Percentiles rank a stretch among this genome's conserved stretches.
Evolutionary conservation across 2,888 invertebrate species (phyloP).

Genomic region (Operophtera brumata): DNA sequence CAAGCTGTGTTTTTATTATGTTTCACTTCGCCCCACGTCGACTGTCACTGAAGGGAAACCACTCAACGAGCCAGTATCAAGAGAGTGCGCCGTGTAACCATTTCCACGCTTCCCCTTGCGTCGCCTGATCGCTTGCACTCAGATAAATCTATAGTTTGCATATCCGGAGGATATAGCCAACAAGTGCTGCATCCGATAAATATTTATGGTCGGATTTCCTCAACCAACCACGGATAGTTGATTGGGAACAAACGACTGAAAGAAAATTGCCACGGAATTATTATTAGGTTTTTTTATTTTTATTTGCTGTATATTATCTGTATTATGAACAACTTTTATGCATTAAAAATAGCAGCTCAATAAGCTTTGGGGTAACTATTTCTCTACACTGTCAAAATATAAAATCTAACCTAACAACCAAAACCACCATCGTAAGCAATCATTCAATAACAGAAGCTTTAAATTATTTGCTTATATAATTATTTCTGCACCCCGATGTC

Average conservation of each 20-base stretch:
- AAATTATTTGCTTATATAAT: neutral
- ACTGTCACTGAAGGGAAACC: constrained; percentile 52
- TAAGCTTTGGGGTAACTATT: too few relatives aligned
- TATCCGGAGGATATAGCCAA: constrained; percentile 35
- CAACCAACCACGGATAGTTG: constrained; percentile 24
- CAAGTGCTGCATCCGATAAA: constrained; percentile 35
- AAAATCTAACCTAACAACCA: too few relatives aligned
- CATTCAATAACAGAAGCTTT: too few relatives aligned
- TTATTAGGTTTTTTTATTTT: neutral
- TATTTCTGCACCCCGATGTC: constrained; percentile 41
- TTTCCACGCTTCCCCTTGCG: constrained; percentile 42
- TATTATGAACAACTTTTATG: too few relatives aligned
- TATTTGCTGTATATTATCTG: too few relatives aligned
- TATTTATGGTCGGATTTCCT: constrained; percentile 43
- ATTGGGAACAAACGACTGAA: constrained; percentile 9
- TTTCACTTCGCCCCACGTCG: constrained; percentile 54
- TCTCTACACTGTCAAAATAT: too few relatives aligned
- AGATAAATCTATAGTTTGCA: constrained; percentile 48
- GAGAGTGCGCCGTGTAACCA: constrained; percentile 32
- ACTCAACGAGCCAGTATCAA: constrained; percentile 48
- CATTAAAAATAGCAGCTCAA: too few relatives aligned
- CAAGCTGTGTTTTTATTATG: constrained; percentile 62
- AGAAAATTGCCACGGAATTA: neutral
- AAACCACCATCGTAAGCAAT: too few relatives aligned
- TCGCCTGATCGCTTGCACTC: constrained; percentile 36